These are phyloP conservation scores for Drosophila anomalata DNA, from an alignment of 2,888 invertebrate species.

Conservation along the genomic window DNA sequence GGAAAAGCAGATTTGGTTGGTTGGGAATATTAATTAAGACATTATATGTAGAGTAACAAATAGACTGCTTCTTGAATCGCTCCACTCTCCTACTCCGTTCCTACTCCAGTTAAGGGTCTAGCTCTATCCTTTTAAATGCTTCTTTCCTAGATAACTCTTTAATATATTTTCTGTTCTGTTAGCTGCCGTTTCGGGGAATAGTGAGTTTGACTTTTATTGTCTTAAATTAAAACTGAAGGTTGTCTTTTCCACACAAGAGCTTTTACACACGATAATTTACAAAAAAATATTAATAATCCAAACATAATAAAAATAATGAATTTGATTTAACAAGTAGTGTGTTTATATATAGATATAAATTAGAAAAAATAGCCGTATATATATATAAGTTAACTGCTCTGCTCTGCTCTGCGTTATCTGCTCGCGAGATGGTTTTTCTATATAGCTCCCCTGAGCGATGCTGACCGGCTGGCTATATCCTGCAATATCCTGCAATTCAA, in stretches of 20 bases:
- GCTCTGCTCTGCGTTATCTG: neutral
- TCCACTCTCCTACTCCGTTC: conserved; percentile 4
- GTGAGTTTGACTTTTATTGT: conserved; percentile 43
- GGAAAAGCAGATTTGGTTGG: conserved; percentile 1
- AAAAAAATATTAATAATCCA: conserved; percentile 18
- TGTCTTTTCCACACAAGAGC: conserved; percentile 43
- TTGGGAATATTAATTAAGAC: conserved; percentile 15
- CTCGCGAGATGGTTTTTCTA: neutral
- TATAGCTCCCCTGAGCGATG: neutral
- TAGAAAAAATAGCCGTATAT: conserved; percentile 24
- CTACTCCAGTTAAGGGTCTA: conserved; percentile 23
- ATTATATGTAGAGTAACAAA: conserved; percentile 26
- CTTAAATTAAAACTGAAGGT: conserved; percentile 48
- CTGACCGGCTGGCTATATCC: neutral
- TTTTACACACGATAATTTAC: conserved; percentile 20
- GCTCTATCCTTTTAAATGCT: conserved; percentile 42
- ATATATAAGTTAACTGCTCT: conserved; percentile 35
- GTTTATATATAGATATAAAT: conserved; percentile 29
- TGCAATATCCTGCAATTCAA: conserved; percentile 6
- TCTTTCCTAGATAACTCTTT: conserved; percentile 29
- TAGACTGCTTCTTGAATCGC: conserved; percentile 25
- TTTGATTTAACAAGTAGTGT: conserved; percentile 27
- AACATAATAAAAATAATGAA: conserved; percentile 27
- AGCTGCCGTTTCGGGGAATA: conserved; percentile 11
- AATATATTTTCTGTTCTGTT: conserved; percentile 10